Evolutionary conservation across 2,797 vertebrate species (phyloP).

Genomic region (Menidia menidia): DNA sequence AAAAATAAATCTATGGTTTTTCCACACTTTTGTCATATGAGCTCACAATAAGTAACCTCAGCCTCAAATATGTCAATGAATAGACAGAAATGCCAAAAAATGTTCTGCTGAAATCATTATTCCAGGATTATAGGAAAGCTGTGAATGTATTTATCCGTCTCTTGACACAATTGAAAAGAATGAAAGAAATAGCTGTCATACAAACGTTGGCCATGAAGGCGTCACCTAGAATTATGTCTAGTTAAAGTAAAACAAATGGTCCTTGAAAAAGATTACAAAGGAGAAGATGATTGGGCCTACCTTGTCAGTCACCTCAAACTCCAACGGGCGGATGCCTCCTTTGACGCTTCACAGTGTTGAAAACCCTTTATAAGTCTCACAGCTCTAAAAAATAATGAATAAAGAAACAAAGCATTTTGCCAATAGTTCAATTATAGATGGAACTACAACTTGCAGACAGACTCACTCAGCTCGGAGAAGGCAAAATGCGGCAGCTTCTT

Average conservation of each 20-base stretch:
- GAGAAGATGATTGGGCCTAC: slow-evolving; percentile 43
- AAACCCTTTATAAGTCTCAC: not conserved
- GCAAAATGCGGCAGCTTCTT: not conserved
- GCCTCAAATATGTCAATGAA: not conserved
- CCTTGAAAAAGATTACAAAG: slow-evolving; percentile 11
- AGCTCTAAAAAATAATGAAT: not conserved
- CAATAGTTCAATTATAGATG: not conserved
- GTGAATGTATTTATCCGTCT: not conserved
- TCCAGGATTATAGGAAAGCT: not conserved
- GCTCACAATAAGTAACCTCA: not conserved
- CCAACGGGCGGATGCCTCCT: slow-evolving; percentile 49
- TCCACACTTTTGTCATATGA: slow-evolving; percentile 17
- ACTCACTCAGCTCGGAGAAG: not conserved
- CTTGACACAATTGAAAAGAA: not conserved
- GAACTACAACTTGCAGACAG: not conserved
- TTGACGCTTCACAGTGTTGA: slow-evolving; percentile 6
- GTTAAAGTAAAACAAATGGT: not conserved
- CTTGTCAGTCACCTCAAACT: slow-evolving; percentile 38
- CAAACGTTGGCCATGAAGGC: not conserved
- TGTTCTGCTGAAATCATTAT: too few relatives aligned
- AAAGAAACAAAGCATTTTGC: too few relatives aligned
- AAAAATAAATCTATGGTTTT: slow-evolving; percentile 39
- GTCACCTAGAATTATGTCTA: not conserved
- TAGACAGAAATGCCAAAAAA: too few relatives aligned
- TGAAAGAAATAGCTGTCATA: not conserved